phyloP scores from a whole-genome alignment of 2,113 vertebrate genomes.

The Egretta garzetta region DNA sequence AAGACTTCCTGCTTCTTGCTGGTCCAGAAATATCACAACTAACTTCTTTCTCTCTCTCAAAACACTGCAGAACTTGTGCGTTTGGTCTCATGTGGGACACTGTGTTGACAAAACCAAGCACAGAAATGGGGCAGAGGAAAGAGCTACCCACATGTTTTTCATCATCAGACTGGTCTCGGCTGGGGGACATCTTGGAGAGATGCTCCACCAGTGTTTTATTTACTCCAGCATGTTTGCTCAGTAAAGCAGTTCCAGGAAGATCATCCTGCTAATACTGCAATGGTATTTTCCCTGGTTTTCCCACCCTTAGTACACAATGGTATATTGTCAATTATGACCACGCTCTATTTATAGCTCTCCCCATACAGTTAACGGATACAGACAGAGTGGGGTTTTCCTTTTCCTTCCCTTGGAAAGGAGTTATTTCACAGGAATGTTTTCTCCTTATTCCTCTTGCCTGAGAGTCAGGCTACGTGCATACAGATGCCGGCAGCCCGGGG shows the following conservation, averaged over 20 bases:
- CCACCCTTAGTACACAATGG: neutral
- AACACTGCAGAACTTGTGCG: neutral
- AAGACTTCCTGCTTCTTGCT: neutral
- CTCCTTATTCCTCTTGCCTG: neutral
- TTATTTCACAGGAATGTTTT: constrained; percentile 55
- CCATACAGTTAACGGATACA: constrained; percentile 14
- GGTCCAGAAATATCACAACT: neutral
- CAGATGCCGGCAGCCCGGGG: neutral
- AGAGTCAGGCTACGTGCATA: neutral
- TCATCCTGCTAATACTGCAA: neutral
- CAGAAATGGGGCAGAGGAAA: neutral
- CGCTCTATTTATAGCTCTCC: neutral
- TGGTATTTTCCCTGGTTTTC: neutral
- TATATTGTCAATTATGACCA: neutral
- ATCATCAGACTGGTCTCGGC: rapidly evolving
- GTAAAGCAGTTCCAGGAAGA: constrained; percentile 38
- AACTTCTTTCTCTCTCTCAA: neutral
- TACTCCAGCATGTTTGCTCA: constrained; percentile 15
- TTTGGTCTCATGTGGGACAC: neutral
- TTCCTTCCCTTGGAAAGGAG: constrained; percentile 49
- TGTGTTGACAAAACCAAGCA: neutral
- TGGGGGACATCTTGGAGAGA: neutral
- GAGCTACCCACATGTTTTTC: neutral
- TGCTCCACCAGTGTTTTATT: neutral
- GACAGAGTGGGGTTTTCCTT: constrained; percentile 63